phyloP scores from a whole-genome alignment of 2,888 invertebrate species.

The Nemotelus pantherinus region DNA sequence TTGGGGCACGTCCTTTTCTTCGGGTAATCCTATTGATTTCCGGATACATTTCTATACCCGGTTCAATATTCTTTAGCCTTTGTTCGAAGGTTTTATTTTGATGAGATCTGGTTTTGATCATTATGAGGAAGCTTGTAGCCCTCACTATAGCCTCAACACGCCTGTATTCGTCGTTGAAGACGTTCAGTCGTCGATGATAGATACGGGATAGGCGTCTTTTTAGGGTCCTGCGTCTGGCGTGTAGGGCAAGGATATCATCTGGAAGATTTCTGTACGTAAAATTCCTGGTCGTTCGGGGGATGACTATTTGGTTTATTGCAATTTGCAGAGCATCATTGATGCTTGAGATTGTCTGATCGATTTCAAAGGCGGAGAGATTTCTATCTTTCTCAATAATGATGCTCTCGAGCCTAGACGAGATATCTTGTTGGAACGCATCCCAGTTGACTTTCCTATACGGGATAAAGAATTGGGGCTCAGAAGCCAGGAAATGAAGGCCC shows the following conservation, averaged over 20 bases:
- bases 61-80: neutral
- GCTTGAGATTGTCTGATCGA: too few relatives aligned
- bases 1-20: neutral
- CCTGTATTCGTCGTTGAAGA: neutral
- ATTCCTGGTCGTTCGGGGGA: neutral
- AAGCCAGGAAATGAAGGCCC: too few relatives aligned
- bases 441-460: too few relatives aligned
- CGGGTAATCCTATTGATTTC: neutral
- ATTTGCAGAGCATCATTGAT: too few relatives aligned
- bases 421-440: too few relatives aligned
- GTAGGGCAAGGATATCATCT: neutral
- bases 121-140: neutral
- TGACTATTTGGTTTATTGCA: too few relatives aligned
- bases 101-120: neutral
- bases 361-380: too few relatives aligned
- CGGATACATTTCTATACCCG: neutral
- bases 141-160: neutral
- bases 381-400: too few relatives aligned
- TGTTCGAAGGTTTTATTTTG: neutral
- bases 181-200: neutral
- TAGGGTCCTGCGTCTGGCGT: neutral
- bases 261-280: neutral
- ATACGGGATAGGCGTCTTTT: neutral
- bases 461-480: too few relatives aligned
- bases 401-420: too few relatives aligned